Conservation (phyloP, 1,140 invertebrate genomes). For the Megalopta genalis region DNA sequence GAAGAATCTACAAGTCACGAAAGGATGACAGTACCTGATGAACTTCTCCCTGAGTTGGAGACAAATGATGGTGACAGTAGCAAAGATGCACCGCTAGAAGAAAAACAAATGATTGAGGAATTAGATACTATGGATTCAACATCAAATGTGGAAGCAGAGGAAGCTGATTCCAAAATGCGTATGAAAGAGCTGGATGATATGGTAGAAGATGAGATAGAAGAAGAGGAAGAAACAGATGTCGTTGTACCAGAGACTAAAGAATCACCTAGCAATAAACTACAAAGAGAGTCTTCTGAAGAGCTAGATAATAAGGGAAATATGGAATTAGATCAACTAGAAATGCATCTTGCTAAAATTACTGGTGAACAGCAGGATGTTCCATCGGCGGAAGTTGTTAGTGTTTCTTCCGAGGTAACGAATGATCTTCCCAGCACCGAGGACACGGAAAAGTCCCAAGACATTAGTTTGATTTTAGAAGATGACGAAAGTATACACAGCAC, state of each 20-base stretch:
- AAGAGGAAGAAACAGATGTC: conserved; percentile 56
- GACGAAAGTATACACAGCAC: conserved; percentile 60
- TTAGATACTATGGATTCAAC: conserved; percentile 30
- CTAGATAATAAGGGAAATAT: conserved; percentile 52
- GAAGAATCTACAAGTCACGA: conserved; percentile 45
- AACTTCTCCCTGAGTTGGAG: conserved; percentile 37
- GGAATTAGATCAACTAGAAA: conserved; percentile 64
- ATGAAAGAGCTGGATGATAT: conserved; percentile 48
- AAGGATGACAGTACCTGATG: conserved; percentile 28
- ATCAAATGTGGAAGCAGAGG: conserved; percentile 35
- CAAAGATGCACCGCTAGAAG: conserved; percentile 41
- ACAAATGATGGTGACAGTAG: conserved; percentile 27
- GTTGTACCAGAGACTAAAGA: conserved; percentile 38
- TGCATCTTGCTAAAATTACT: conserved; percentile 67
- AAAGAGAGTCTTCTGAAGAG: conserved; percentile 45
- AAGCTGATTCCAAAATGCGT: conserved; percentile 34
- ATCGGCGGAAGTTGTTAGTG: conserved; percentile 60
- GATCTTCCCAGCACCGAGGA: conserved; percentile 63
- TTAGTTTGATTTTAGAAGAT: conserved; percentile 68
- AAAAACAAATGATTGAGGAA: conserved; percentile 40
- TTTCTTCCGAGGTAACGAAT: conserved; percentile 63
- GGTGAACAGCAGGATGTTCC: conserved; percentile 63
- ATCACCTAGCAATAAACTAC: conserved; percentile 29
- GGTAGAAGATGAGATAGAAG: conserved; percentile 55
- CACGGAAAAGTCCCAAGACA: conserved; percentile 69